Percentiles rank a stretch among this genome's conserved stretches.
These are phyloP conservation scores for Melipona quadrifasciata DNA, from an alignment of 1,140 invertebrate species.

Conservation along the genomic window DNA sequence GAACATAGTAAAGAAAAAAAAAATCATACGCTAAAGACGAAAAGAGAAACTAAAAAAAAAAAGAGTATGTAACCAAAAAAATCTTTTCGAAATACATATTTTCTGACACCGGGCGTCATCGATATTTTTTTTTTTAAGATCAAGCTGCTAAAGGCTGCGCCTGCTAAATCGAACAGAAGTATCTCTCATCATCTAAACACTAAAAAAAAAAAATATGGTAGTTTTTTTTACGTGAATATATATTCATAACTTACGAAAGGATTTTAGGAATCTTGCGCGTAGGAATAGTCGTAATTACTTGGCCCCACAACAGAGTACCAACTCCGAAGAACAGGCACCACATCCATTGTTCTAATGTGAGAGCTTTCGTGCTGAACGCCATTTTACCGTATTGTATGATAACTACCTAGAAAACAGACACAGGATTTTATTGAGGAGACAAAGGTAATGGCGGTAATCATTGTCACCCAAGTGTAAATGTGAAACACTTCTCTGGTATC, in stretches of 20 bases:
- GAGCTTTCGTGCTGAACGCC: slow-evolving; percentile 96
- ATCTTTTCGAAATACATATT: background rate
- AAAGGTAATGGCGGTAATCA: background rate
- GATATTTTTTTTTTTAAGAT: background rate
- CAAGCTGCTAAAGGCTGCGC: slow-evolving; percentile 4
- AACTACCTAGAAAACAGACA: slow-evolving; percentile 87
- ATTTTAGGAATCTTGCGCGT: slow-evolving; percentile 97
- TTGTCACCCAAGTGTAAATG: slow-evolving; percentile 9
- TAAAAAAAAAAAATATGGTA: background rate
- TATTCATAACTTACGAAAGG: slow-evolving; percentile 89
- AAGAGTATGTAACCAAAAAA: background rate
- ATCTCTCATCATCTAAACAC: slow-evolving; percentile 50
- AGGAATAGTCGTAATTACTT: slow-evolving; percentile 97
- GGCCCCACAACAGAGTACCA: slow-evolving; percentile 98
- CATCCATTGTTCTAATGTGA: slow-evolving; percentile 97
- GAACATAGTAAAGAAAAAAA: background rate
- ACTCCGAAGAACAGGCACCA: slow-evolving; percentile 99
- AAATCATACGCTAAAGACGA: slow-evolving; percentile 38
- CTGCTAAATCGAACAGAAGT: slow-evolving; percentile 41
- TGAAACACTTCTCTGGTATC: background rate
- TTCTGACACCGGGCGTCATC: no score
- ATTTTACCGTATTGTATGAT: slow-evolving; percentile 98
- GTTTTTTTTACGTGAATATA: slow-evolving; percentile 55
- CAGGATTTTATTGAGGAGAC: slow-evolving; percentile 24
- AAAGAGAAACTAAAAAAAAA: slow-evolving; percentile 13